Evolutionary conservation across 2,797 vertebrate species (phyloP).

Genomic region (Spheniscus humboldti): DNA sequence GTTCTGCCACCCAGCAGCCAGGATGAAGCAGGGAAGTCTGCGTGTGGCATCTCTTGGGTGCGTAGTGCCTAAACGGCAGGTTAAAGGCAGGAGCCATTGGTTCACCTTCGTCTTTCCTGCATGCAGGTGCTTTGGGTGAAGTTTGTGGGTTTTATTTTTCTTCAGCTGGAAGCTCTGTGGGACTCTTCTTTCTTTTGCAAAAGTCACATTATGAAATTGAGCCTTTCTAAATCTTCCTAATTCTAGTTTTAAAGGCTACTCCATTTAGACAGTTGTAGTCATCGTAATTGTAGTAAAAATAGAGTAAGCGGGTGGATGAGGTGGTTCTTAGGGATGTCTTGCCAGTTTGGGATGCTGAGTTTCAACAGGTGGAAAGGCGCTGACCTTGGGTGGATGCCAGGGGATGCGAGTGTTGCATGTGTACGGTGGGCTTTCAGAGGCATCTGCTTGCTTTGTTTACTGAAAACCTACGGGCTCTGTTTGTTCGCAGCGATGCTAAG

Average conservation of each 20-base stretch:
- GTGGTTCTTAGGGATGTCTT: neutral
- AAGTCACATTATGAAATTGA: neutral
- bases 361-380: neutral
- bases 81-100: neutral
- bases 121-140: neutral
- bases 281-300: neutral
- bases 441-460: neutral
- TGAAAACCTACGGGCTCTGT: neutral
- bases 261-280: neutral
- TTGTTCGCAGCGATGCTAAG: neutral
- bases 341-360: neutral
- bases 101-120: neutral
- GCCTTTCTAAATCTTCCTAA: neutral
- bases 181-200: neutral
- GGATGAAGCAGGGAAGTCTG: neutral
- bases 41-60: too few species aligned
- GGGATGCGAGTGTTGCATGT: neutral
- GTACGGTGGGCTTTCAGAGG: neutral
- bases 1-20: neutral
- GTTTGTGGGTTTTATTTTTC: neutral
- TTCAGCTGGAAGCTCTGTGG: neutral
- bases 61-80: fast-evolving
- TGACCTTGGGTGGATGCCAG: neutral
- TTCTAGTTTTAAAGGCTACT: neutral
- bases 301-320: neutral